phyloP scores from a whole-genome alignment of 2,113 vertebrate species.

The Centropus bengalensis region DNA sequence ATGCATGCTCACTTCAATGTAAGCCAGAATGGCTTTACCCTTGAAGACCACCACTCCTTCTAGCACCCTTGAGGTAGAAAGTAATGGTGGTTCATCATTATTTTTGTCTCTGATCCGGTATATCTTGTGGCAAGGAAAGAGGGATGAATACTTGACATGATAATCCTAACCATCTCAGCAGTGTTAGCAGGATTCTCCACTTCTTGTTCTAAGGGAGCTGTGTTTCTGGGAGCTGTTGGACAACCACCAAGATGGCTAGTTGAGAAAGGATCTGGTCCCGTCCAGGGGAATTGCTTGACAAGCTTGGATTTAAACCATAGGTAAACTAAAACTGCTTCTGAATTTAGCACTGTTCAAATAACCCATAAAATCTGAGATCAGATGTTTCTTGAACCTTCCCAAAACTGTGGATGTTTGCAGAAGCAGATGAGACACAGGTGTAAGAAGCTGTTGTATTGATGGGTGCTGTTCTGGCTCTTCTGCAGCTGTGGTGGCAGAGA shows the following conservation, averaged over 20 bases:
- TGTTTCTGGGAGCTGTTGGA: not conserved
- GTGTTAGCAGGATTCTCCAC: fast-evolving
- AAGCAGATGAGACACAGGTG: not conserved
- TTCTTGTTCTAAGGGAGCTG: not conserved
- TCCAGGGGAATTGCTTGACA: not conserved
- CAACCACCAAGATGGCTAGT: not conserved
- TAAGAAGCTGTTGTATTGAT: fast-evolving
- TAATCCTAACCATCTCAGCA: not conserved
- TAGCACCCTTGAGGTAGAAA: not conserved
- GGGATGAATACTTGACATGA: fast-evolving
- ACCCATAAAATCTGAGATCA: not conserved
- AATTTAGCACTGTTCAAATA: not conserved
- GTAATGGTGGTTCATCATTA: not conserved
- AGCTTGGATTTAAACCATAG: not conserved
- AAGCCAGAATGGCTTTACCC: not conserved
- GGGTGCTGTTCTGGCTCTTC: not conserved
- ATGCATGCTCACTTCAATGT: not conserved
- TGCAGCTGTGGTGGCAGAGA: not conserved
- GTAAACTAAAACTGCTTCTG: not conserved
- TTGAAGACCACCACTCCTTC: not conserved
- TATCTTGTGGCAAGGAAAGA: not conserved
- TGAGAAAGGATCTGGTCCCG: not conserved
- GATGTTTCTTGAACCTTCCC: not conserved
- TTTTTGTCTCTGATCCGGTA: not conserved
- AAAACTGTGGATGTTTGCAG: fast-evolving